phyloP scores from a whole-genome alignment of 2,797 vertebrate genomes.

The Bradypodion ventrale region DNA sequence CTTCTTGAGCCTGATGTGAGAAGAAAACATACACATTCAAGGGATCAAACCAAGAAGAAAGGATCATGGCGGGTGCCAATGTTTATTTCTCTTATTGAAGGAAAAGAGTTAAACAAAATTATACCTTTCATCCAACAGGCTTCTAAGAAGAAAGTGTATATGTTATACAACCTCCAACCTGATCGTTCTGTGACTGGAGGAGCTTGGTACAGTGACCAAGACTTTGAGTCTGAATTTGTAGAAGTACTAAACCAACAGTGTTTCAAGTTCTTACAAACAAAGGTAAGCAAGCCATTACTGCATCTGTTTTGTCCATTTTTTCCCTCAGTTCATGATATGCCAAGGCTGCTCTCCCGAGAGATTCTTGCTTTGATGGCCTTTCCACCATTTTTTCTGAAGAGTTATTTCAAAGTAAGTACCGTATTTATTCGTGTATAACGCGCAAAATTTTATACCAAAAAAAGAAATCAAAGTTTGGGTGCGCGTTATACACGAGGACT shows the following conservation, averaged over 20 bases:
- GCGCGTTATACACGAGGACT: too few species aligned
- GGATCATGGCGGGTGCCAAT: background rate
- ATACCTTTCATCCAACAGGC: constrained; percentile 77
- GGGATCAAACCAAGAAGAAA: background rate
- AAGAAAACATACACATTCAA: background rate
- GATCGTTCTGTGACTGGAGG: constrained; percentile 95
- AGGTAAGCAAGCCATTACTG: constrained; percentile 76
- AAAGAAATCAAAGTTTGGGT: too few species aligned
- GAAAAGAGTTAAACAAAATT: constrained; percentile 24
- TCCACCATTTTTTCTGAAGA: background rate
- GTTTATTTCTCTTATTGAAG: background rate
- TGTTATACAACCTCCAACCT: constrained; percentile 95
- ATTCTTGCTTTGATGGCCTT: background rate
- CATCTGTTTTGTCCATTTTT: background rate
- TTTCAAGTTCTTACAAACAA: constrained; percentile 95
- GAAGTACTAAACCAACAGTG: constrained; percentile 98
- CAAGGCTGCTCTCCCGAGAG: background rate
- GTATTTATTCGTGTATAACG: too few species aligned
- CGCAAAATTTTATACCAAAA: too few species aligned
- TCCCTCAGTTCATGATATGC: background rate
- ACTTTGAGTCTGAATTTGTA: constrained; percentile 98
- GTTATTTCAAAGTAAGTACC: too few species aligned
- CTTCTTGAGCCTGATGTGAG: too few species aligned
- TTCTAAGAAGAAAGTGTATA: constrained; percentile 98
- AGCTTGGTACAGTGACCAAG: constrained; percentile 98